phyloP scores from a whole-genome alignment of 1,140 invertebrate genomes.

The Heterodera schachtii region DNA sequence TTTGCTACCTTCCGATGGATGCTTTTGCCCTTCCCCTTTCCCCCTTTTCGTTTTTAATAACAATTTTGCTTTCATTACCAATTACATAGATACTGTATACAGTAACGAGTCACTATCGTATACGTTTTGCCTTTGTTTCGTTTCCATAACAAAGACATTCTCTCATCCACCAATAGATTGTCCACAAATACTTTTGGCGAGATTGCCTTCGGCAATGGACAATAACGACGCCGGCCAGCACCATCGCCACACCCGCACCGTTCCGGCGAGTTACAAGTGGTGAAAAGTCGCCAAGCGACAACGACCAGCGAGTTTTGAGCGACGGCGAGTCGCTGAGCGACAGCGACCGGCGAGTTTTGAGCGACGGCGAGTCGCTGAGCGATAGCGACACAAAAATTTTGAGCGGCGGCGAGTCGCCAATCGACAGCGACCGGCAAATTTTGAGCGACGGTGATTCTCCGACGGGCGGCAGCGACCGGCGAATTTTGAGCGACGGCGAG shows the following conservation, averaged over 20 bases:
- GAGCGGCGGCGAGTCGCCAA: no score
- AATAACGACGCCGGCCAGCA: not conserved
- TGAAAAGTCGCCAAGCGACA: not conserved
- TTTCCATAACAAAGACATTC: not conserved
- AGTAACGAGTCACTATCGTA: no score
- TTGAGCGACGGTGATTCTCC: no score
- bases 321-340: no score
- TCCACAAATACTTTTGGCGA: slow-evolving; percentile 29
- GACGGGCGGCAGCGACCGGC: slow-evolving; percentile 1
- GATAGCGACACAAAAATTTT: no score
- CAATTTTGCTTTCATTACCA: no score
- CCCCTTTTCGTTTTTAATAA: not conserved
- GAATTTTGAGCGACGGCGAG: no score
- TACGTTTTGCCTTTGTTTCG: not conserved
- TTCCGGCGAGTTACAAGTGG: not conserved
- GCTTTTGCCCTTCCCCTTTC: not conserved
- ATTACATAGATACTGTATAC: no score
- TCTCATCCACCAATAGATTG: not conserved
- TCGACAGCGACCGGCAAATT: no score
- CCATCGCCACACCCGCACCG: not conserved
- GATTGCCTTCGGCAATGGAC: slow-evolving; percentile 18
- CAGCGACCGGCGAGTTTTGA: no score
- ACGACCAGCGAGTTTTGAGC: not conserved
- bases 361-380: no score
- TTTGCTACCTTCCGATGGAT: not conserved